Percentiles rank a stretch among this genome's conserved stretches.
These are phyloP conservation scores for Drosophila obscura DNA, from an alignment of 1,140 invertebrate genomes.

Conservation along the genomic window DNA sequence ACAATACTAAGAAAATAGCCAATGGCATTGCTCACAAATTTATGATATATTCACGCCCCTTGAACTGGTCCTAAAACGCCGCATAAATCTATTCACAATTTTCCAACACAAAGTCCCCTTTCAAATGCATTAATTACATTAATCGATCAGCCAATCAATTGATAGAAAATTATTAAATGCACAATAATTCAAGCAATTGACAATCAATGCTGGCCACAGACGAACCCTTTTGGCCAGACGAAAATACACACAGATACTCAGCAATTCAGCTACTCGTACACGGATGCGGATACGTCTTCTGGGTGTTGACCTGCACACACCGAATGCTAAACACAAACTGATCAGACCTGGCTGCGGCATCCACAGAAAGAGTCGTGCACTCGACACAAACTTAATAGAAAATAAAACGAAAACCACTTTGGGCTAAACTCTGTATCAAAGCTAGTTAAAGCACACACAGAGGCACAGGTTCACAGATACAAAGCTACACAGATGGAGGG, in stretches of 20 bases:
- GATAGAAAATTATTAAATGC: background rate
- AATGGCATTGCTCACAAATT: conserved; percentile 1
- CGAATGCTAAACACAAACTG: conserved; percentile 80
- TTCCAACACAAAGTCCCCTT: conserved; percentile 2
- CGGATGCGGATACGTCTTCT: conserved; percentile 14
- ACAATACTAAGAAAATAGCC: background rate
- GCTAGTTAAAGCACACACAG: conserved; percentile 41
- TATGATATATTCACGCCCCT: conserved; percentile 3
- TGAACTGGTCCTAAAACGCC: conserved; percentile 8
- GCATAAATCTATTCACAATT: background rate
- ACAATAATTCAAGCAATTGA: conserved; percentile 26
- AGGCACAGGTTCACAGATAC: conserved; percentile 40
- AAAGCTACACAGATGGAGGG: conserved; percentile 35
- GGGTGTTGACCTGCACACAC: conserved; percentile 58
- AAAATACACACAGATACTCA: conserved; percentile 9
- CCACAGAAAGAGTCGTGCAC: conserved; percentile 68
- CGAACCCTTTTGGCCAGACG: conserved; percentile 10
- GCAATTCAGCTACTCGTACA: background rate
- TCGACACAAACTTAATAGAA: conserved; percentile 65
- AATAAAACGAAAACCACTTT: conserved; percentile 62
- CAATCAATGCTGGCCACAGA: conserved; percentile 1
- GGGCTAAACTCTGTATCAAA: conserved; percentile 52
- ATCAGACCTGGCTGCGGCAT: conserved; percentile 63
- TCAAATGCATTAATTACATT: conserved; percentile 1
- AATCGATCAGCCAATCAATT: background rate